A percentile compares a stretch with the other conserved stretches of the same genome.
These are phyloP conservation scores for Drosophila pruinosa DNA, from an alignment of 1,140 invertebrate genomes.

Conservation along the genomic window DNA sequence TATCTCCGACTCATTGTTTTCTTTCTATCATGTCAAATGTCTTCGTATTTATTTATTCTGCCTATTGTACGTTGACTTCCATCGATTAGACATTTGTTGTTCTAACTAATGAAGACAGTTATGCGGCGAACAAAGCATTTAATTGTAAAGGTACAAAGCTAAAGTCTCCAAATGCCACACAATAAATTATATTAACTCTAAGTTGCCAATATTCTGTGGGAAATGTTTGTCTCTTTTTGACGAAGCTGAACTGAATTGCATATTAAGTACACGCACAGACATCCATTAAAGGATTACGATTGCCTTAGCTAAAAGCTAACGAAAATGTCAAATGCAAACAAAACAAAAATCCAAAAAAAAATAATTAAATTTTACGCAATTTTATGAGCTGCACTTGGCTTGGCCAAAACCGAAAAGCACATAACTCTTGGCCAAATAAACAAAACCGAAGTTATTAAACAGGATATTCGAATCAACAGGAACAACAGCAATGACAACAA, in stretches of 20 bases:
- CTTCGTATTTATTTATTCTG: slow-evolving; percentile 7
- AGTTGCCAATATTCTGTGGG: not conserved
- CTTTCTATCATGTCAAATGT: not conserved
- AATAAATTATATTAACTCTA: not conserved
- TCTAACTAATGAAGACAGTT: not conserved
- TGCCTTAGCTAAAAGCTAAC: not conserved
- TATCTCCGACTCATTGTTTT: slow-evolving; percentile 1
- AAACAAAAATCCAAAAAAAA: not conserved
- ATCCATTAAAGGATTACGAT: not conserved
- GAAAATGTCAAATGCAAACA: not conserved
- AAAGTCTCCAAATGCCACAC: not conserved
- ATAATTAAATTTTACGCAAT: slow-evolving; percentile 16
- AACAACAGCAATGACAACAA: slow-evolving; percentile 36
- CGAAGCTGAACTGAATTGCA: not conserved
- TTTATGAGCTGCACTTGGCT: slow-evolving; percentile 14
- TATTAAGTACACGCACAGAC: not conserved
- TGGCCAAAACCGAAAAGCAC: slow-evolving; percentile 9
- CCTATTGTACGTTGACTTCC: not conserved
- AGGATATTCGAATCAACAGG: slow-evolving; percentile 72
- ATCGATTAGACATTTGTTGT: not conserved
- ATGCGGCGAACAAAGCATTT: not conserved
- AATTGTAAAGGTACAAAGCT: not conserved
- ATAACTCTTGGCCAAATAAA: slow-evolving; percentile 72
- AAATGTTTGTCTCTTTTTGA: not conserved
- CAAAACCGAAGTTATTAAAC: slow-evolving; percentile 73